Conservation (phyloP, 1,140 invertebrate species). For the Tyrophagus putrescentiae region DNA sequence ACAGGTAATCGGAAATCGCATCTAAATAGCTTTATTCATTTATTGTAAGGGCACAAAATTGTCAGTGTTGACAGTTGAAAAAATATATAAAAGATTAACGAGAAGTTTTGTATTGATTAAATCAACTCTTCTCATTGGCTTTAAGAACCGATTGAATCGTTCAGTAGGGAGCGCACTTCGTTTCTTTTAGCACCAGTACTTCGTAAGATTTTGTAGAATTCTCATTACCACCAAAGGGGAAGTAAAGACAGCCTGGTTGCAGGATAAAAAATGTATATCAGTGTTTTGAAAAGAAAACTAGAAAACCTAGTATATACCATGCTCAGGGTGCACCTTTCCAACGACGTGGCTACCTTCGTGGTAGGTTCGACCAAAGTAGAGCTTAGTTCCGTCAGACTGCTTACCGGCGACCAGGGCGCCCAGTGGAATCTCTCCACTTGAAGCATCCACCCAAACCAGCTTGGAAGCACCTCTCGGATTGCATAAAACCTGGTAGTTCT, state of each 20-base stretch:
- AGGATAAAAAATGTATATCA: no score
- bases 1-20: no score
- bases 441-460: conserved; percentile 47
- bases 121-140: no score
- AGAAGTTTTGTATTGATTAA: no score
- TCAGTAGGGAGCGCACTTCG: no score
- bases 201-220: conserved; percentile 1
- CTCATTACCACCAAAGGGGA: conserved; percentile 27
- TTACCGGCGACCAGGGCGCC: conserved; percentile 31
- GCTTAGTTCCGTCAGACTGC: conserved; percentile 23
- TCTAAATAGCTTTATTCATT: no score
- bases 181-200: not conserved
- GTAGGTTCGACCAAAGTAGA: conserved; percentile 27
- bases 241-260: no score
- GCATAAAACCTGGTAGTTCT: conserved; percentile 26
- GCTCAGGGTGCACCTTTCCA: conserved; percentile 30
- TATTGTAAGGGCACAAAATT: no score
- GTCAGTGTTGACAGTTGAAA: no score
- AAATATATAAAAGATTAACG: no score
- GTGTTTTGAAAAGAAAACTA: no score
- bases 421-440: conserved; percentile 50
- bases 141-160: no score
- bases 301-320: conserved; percentile 29
- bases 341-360: conserved; percentile 30
- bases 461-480: conserved; percentile 2